Conservation (phyloP, 2,113 vertebrate species). For the Perca flavescens region DNA sequence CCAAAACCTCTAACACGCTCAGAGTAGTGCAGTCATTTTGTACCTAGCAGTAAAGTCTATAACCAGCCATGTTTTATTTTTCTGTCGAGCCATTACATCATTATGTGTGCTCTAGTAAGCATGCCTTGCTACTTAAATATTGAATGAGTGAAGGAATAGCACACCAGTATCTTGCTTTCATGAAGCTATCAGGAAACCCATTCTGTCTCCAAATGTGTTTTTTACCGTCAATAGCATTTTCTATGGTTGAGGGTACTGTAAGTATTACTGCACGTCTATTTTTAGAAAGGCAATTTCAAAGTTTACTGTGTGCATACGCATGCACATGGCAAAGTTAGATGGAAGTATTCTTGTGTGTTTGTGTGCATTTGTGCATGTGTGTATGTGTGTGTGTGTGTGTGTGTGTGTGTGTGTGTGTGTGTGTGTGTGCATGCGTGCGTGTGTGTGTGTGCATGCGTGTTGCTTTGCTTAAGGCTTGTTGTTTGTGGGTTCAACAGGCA, state of each 20-base stretch:
- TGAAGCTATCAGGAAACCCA: constrained; percentile 65
- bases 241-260: constrained; percentile 58
- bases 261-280: constrained; percentile 66
- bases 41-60: constrained; percentile 10
- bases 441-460: constrained; percentile 25
- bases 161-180: constrained; percentile 60
- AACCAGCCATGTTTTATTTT: constrained; percentile 31
- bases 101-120: constrained; percentile 72
- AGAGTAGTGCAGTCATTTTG: neutral
- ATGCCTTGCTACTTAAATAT: constrained; percentile 69
- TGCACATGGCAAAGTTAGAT: constrained; percentile 38
- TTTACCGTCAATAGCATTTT: constrained; percentile 47
- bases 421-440: too few relatives aligned
- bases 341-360: constrained; percentile 21
- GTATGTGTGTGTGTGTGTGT: neutral
- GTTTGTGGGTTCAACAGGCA: constrained; percentile 64
- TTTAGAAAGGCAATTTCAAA: constrained; percentile 76
- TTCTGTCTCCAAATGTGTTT: constrained; percentile 61
- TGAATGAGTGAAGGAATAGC: constrained; percentile 70
- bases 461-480: constrained; percentile 57
- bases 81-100: constrained; percentile 54
- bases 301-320: constrained; percentile 62
- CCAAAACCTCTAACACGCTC: neutral
- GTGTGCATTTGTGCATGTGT: constrained; percentile 10
- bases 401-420: constrained; percentile 23